Evolutionary conservation across 2,113 vertebrate genomes (phyloP), one percentile per base, ranked within the genome.

Genomic region (Sardina pilchardus): DNA sequence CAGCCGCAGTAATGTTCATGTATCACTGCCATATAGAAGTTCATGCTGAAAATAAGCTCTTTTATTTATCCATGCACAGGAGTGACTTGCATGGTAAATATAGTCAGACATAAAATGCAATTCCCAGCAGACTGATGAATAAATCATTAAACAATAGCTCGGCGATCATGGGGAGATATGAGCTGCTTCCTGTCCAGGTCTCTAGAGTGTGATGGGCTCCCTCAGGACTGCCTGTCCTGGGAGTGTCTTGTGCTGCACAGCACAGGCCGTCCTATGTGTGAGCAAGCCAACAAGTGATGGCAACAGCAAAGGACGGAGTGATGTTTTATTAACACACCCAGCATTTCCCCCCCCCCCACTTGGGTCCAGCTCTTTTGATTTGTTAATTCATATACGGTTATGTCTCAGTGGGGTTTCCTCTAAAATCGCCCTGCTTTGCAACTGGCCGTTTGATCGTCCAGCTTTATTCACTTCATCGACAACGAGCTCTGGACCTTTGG

Each of bases 311-410:
- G 87, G 67, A 47, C 59, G 7, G 42, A 71, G 26, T 82, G 26
- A 88, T 88, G 44, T 88, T 88, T 83, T 84, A 53, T 82, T 84
- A 81, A 83, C 56, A 82, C 21, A 19, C n/a, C 34, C 82, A 19
- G 19, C n/a, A 75, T 45, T 82, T 83, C 59, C 30, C 26, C 7
- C 8, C 43, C n/a, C n/a, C 9, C 43, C 42, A n/a, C 19, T 81
- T 39, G 36, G 34, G 12, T 80, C n/a, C 8, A 45, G 53, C 71
- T 39, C 34, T 50, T 82, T 81, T 56, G 75, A 88, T 86, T 86
- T 36, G 83, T n/a, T 84, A 3, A 30, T 47, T 86, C 81, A 17
- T 67, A 50, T 82, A 71, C 63, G 59, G 59, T 50, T 44, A 56
- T 24, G 36, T 88, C 63, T 45, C 86, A 36, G 86, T 53, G 45